Evolutionary conservation across 2,797 vertebrate genomes (phyloP), one percentile per base, ranked within the genome.

Genomic region (Rachycentron canadum): DNA sequence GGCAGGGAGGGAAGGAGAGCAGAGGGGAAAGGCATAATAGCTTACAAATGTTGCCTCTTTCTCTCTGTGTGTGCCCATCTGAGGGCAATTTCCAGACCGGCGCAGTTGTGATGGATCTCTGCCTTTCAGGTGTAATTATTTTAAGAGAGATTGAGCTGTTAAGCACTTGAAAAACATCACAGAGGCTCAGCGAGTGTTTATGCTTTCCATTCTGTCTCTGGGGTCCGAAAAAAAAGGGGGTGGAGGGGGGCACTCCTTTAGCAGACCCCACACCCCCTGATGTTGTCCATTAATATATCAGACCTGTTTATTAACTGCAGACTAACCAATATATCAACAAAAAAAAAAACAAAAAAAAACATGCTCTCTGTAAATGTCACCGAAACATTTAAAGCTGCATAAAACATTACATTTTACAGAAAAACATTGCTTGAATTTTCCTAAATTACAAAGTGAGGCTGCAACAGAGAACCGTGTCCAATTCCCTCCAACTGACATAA

Each of bases 41-140:
- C 73, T 93, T 62, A 83, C 91, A 94, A 93, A 94, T 94, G 93
- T 90, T 77, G 28, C 61, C 63, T 43, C 81, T 59, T 59, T 66
- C 34, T 76, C 62, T 65, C 23, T 74, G 38, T 40, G 34, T 40
- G 34, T 91, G 87, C 89, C 94, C 95, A 95, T 95, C 94, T 96
- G 95, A 96, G 84, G 94, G 94, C 92, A 94, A 94, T 96, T 95
- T 94, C 80, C 89, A 78, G 85, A 87, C 84, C 83, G 28, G 91
- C 86, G 91, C 90, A 93, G 90, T 89, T 85, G 87, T 91, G 94
- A 94, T 94, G 89, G 90, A 93, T 95, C 93, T 88, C 86, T 94
- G 92, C 92, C 89, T 92, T 86, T 96, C 95, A 95, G 95, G 93
- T 96, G 77, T 94, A 95, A 96, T 96, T 95, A 95, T 94, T 93